Evolutionary conservation across 2,888 invertebrate genomes (phyloP), one percentile per base, ranked within the genome.

Genomic region (Petrolisthes manimaculis): DNA sequence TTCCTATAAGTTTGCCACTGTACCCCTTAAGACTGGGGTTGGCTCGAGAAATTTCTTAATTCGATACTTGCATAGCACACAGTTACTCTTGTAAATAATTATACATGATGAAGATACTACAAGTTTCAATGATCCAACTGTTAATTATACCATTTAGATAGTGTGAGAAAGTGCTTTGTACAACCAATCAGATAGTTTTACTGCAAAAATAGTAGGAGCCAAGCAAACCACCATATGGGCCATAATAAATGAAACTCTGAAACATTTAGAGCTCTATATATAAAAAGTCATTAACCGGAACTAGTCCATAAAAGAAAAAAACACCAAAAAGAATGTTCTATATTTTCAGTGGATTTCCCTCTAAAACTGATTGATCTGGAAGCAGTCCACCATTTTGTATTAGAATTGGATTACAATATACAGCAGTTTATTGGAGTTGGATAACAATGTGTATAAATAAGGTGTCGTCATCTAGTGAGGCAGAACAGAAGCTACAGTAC

Each of bases 181-280:
- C 61, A 81, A 24, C 24, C 74, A 75, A 74, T 55, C 9, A 12
- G 81, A 51, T 81, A 24, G 24, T 0, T 81, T 86, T 81, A 69
- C 74, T 6, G 56, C 53, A 12, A 51, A 81, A 12, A 18, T 86
- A 18, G 6, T 86, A 53, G 12, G 51, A 9, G 21, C 21, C 5
- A 24, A 81, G n/a, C 4, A 4, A 61, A 9, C 53, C 3, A 55
- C n/a, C 6, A 75, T 56, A 21, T 86, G 86, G 86, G 21, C 9
- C 79, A 75, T 86, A 37, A 6, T 86, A 21, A 74, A 86, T 81
- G 86, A 81, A 51, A 86, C 81, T 55, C 86, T 56, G 74, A 86
- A 14, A 81, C 86, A 14, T 53, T 86, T 8, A 37, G 51, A 51
- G 61, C 86, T 74, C 55, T 86, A 8, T 86, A 75, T 81, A 54